Evolutionary conservation across 92 coral and sea anemone genomes (phyloP).

Genomic region (Porites cylindrica): DNA sequence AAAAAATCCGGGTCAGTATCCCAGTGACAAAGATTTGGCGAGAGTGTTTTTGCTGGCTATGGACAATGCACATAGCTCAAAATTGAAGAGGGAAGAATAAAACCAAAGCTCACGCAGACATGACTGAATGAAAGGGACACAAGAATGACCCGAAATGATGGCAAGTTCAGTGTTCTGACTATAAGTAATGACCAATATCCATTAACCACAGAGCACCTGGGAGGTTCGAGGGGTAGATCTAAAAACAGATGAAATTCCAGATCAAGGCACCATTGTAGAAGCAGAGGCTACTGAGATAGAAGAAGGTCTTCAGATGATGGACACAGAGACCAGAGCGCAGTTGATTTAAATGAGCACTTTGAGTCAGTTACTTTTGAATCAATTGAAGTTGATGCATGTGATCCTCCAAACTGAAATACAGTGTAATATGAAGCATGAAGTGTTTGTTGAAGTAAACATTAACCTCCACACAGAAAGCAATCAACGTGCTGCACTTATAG

Average conservation of each 20-base stretch:
- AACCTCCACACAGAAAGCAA: slow-evolving; percentile 20
- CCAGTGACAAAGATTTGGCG: slow-evolving; percentile 40
- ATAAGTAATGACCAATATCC: slow-evolving; percentile 37
- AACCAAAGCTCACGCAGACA: slow-evolving; percentile 46
- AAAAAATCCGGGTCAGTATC: neutral
- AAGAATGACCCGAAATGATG: slow-evolving; percentile 16
- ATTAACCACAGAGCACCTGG: slow-evolving; percentile 15
- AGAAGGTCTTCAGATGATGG: slow-evolving; percentile 15
- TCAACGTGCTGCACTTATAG: slow-evolving; percentile 42
- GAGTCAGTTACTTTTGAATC: slow-evolving; percentile 60
- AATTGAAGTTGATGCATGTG: slow-evolving; percentile 32
- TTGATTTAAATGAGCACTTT: slow-evolving; percentile 49
- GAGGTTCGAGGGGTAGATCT: slow-evolving; percentile 6
- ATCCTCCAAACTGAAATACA: neutral
- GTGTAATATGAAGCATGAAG: neutral
- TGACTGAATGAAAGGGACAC: slow-evolving; percentile 34
- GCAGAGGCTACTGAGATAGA: slow-evolving; percentile 13
- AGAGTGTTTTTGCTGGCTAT: slow-evolving; percentile 30
- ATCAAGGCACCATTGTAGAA: slow-evolving; percentile 32
- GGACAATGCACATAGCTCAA: slow-evolving; percentile 12
- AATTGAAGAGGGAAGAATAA: slow-evolving; percentile 29
- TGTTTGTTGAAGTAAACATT: slow-evolving; percentile 44
- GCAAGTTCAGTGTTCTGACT: slow-evolving; percentile 48
- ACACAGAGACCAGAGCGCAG: neutral
- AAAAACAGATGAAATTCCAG: slow-evolving; percentile 35